Evolutionary conservation across 2,113 vertebrate species (phyloP).

Genomic region (Coreoperca whiteheadi): DNA sequence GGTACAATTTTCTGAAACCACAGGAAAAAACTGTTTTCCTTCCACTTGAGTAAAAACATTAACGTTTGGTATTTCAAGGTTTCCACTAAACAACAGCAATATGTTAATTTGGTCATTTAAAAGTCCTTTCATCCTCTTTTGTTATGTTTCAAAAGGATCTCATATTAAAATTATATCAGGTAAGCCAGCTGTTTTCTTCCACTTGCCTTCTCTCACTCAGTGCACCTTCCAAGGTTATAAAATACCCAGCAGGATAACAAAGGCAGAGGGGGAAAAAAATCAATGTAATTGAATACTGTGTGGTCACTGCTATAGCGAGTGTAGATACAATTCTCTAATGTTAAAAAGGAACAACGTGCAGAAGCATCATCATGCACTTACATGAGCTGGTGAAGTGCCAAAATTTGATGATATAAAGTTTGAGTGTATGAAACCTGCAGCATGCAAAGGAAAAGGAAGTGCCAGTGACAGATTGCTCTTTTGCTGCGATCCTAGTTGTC

Average conservation of each 20-base stretch:
- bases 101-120: slow-evolving; percentile 16
- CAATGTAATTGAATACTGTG: slow-evolving; percentile 62
- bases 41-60: background rate
- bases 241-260: slow-evolving; percentile 42
- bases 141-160: slow-evolving; percentile 9
- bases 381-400: background rate
- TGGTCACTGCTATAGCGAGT: slow-evolving; percentile 35
- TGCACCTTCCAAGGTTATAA: slow-evolving; percentile 21
- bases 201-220: background rate
- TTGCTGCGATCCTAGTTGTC: slow-evolving; percentile 60
- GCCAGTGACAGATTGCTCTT: background rate
- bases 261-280: slow-evolving; percentile 48
- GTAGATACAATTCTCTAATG: slow-evolving; percentile 32
- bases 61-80: background rate
- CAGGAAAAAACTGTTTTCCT: background rate
- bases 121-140: slow-evolving; percentile 13
- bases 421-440: slow-evolving; percentile 12
- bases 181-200: slow-evolving; percentile 13
- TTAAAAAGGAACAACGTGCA: slow-evolving; percentile 40
- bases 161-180: slow-evolving; percentile 6
- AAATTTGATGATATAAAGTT: slow-evolving; percentile 18
- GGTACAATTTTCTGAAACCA: background rate
- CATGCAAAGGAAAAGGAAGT: background rate
- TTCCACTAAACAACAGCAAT: background rate
- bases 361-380: slow-evolving; percentile 21